Percentiles rank a stretch among this genome's conserved stretches.
Conservation (phyloP, 2,888 invertebrate genomes). For the Nezara viridula region DNA sequence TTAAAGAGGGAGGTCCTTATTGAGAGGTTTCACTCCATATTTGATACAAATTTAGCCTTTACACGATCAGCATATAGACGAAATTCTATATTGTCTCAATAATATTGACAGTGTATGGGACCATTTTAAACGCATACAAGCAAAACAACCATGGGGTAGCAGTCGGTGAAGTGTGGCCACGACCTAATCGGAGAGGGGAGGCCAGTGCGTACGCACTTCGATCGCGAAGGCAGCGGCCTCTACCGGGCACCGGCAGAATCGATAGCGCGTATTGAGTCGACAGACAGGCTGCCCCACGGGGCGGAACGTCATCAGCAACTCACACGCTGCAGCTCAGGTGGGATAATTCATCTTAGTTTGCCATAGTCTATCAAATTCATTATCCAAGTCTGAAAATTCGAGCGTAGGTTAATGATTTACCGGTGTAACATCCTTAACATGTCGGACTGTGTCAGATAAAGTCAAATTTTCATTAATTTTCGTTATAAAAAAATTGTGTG, state of each 20-base stretch:
- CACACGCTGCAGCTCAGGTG: slow-evolving; percentile 23
- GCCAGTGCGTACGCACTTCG: slow-evolving; percentile 44
- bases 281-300: slow-evolving; percentile 53
- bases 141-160: background rate
- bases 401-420: background rate
- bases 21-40: too few species aligned
- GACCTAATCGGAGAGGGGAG: slow-evolving; percentile 1
- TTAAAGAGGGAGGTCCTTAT: too few species aligned
- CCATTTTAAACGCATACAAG: too few species aligned
- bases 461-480: background rate
- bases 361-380: background rate
- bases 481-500: too few species aligned
- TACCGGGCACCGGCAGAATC: slow-evolving; percentile 51
- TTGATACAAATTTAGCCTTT: too few species aligned
- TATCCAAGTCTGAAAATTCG: background rate
- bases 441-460: background rate
- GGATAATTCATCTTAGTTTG: background rate
- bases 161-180: slow-evolving; percentile 6
- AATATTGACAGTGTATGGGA: too few species aligned
- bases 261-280: slow-evolving; percentile 53
- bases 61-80: too few species aligned
- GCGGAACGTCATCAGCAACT: slow-evolving; percentile 48
- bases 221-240: slow-evolving; percentile 48
- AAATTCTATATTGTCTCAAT: too few species aligned
- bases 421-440: background rate